Percentiles rank a stretch among this genome's conserved stretches.
phyloP scores from a whole-genome alignment of 2,888 invertebrate species.

The Sympetrum striolatum region DNA sequence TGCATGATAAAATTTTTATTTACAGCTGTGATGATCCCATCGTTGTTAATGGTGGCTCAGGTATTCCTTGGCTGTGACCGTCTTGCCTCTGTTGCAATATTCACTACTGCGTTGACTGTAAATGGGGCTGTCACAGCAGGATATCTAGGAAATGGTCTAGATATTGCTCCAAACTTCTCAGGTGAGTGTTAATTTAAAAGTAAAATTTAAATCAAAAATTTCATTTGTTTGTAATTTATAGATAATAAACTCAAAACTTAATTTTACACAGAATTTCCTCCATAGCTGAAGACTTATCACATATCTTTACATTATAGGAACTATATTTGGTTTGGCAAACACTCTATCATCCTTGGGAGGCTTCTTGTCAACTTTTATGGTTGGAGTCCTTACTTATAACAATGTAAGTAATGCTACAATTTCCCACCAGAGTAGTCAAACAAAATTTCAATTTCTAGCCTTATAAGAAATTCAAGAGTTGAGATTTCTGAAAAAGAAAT shows the following conservation, averaged over 20 bases:
- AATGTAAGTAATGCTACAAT: constrained; percentile 64
- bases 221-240: too few relatives aligned
- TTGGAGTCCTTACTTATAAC: constrained; percentile 75
- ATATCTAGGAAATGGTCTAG: constrained; percentile 83
- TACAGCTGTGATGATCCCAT: constrained; percentile 69
- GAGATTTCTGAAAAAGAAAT: too few relatives aligned
- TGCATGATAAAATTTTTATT: constrained; percentile 44
- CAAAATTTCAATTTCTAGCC: too few relatives aligned
- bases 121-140: constrained; percentile 88
- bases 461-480: too few relatives aligned
- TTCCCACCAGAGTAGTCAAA: too few relatives aligned
- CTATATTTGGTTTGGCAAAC: constrained; percentile 89
- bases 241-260: not conserved
- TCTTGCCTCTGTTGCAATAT: constrained; percentile 76
- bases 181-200: constrained; percentile 50
- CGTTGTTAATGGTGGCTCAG: constrained; percentile 76
- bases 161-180: constrained; percentile 88
- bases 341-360: constrained; percentile 84
- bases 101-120: constrained; percentile 79
- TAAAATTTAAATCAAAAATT: not conserved
- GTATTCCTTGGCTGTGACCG: constrained; percentile 75
- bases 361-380: constrained; percentile 81
- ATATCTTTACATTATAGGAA: constrained; percentile 62
- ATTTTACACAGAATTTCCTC: not conserved
- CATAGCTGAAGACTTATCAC: not conserved